A percentile compares a stretch with the other conserved stretches of the same genome.
phyloP scores from a whole-genome alignment of 2,113 vertebrate genomes.

The Protobothrops flavoviridis region DNA sequence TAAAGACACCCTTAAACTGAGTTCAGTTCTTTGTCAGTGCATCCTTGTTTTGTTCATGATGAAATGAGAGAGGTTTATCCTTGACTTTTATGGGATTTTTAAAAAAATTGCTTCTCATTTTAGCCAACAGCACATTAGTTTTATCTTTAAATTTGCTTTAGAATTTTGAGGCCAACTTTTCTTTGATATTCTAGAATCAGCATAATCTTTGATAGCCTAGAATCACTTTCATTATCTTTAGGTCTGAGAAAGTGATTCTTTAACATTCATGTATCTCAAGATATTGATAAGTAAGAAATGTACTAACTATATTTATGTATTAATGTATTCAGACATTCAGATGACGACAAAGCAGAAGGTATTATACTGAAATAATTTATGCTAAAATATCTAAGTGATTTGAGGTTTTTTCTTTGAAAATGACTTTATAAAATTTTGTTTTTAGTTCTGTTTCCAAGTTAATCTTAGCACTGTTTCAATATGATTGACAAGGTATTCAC shows the following conservation, averaged over 20 bases:
- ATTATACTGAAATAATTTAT: not conserved
- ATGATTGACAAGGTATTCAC: slow-evolving; percentile 55
- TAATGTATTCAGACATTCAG: not conserved
- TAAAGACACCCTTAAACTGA: not conserved
- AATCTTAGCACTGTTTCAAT: slow-evolving; percentile 44
- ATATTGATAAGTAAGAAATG: not conserved
- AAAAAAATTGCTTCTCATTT: not conserved
- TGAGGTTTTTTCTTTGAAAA: not conserved
- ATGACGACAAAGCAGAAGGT: not conserved
- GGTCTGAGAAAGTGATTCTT: not conserved
- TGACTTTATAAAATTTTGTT: slow-evolving; percentile 31
- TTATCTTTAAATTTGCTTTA: not conserved
- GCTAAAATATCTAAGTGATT: not conserved
- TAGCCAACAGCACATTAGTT: not conserved
- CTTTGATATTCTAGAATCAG: not conserved
- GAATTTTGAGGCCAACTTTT: not conserved
- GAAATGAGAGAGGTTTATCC: not conserved
- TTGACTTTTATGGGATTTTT: not conserved
- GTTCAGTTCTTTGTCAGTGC: not conserved
- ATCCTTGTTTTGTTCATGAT: not conserved
- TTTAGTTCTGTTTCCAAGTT: slow-evolving; percentile 25
- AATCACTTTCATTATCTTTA: not conserved
- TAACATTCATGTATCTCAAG: not conserved
- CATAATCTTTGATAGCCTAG: not conserved
- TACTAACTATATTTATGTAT: not conserved